Evolutionary conservation across 1,140 invertebrate species (phyloP).

Genomic region (Solenopsis invicta): DNA sequence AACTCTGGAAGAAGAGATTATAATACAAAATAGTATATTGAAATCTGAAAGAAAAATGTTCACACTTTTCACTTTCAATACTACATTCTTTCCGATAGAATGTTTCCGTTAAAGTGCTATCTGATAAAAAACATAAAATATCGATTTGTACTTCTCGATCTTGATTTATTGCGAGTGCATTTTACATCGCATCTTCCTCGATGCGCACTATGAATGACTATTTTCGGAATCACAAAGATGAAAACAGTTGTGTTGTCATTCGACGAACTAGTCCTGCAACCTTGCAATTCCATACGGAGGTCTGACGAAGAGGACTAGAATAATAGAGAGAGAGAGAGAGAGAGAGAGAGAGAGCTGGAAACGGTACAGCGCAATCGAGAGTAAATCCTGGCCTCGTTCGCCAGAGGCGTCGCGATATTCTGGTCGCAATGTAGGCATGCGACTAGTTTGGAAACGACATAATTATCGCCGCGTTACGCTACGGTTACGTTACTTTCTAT

Average conservation of each 20-base stretch:
- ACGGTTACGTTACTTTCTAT: slow-evolving; percentile 55
- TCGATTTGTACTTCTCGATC: neutral
- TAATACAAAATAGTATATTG: neutral
- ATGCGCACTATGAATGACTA: slow-evolving; percentile 15
- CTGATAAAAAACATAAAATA: neutral
- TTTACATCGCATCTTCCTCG: neutral
- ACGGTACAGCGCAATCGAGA: slow-evolving; percentile 53
- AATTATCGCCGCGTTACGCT: slow-evolving; percentile 63
- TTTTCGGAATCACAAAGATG: slow-evolving; percentile 43
- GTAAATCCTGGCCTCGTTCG: slow-evolving; percentile 46
- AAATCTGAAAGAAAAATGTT: neutral
- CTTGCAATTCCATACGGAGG: slow-evolving; percentile 67
- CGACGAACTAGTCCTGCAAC: slow-evolving; percentile 16
- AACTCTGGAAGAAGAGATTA: neutral
- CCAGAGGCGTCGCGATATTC: slow-evolving; percentile 61
- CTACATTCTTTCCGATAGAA: neutral
- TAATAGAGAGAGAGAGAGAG: slow-evolving; percentile 55
- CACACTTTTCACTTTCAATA: neutral
- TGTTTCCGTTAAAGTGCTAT: neutral
- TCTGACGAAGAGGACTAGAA: slow-evolving; percentile 34
- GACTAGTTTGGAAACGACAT: slow-evolving; percentile 73
- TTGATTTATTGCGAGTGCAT: neutral
- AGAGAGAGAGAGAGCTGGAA: slow-evolving; percentile 36
- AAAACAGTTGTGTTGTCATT: slow-evolving; percentile 46
- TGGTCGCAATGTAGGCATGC: slow-evolving; percentile 60